phyloP scores from a whole-genome alignment of 2,113 vertebrate species.

The Naja naja region DNA sequence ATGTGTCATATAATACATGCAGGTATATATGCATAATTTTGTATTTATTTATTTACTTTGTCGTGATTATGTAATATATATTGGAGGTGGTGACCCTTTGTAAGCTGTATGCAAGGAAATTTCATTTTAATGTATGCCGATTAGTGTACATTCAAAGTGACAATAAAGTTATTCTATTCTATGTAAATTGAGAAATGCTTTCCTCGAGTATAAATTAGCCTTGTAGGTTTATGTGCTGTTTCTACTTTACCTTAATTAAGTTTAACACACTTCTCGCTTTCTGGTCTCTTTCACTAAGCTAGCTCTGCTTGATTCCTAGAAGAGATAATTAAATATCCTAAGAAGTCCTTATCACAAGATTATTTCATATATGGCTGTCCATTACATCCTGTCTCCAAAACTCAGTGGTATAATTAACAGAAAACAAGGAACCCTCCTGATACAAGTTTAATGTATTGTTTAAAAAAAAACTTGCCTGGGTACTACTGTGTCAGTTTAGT shows the following conservation, averaged over 20 bases:
- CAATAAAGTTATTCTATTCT: no score
- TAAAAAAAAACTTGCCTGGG: not conserved
- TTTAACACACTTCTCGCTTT: not conserved
- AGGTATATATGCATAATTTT: no score
- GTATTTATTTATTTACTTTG: no score
- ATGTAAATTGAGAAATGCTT: not conserved
- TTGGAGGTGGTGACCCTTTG: no score
- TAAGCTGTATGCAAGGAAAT: no score
- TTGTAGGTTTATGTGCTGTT: not conserved
- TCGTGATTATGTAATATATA: no score
- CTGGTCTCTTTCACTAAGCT: not conserved
- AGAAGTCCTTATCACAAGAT: slow-evolving; percentile 17
- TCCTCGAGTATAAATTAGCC: not conserved
- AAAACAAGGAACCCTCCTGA: slow-evolving; percentile 33
- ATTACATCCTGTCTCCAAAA: slow-evolving; percentile 34
- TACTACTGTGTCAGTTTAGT: not conserved
- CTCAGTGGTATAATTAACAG: not conserved
- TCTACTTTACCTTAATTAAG: not conserved
- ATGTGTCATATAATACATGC: no score
- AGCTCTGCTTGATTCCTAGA: not conserved
- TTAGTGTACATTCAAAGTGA: no score
- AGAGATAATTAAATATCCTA: not conserved
- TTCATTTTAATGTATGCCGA: no score
- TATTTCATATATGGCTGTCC: slow-evolving; percentile 1
- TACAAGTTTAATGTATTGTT: slow-evolving; percentile 1